These are phyloP conservation scores for Corythornis vintsioides DNA, from an alignment of 2,113 vertebrate genomes.

Conservation along the genomic window DNA sequence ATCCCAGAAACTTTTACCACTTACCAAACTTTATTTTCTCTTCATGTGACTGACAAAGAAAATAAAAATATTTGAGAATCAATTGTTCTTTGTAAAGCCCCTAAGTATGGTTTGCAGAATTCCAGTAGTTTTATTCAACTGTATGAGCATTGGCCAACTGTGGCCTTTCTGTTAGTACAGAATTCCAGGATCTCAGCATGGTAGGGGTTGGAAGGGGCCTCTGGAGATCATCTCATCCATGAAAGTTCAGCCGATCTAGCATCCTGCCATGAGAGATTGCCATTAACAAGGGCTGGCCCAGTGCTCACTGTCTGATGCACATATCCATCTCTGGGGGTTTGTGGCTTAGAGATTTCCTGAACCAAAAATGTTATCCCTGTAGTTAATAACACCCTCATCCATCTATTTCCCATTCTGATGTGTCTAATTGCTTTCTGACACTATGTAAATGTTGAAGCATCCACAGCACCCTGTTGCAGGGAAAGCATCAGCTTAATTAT, in stretches of 20 bases:
- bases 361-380: neutral
- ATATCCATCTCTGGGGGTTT: neutral
- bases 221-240: neutral
- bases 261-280: neutral
- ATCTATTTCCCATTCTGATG: neutral
- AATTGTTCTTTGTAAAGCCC: conserved; percentile 10
- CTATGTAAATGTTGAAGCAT: conserved; percentile 17
- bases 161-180: conserved; percentile 33
- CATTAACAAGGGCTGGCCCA: neutral
- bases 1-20: neutral
- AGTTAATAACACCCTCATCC: neutral
- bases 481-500: neutral
- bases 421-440: neutral
- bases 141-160: neutral
- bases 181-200: neutral
- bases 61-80: conserved; percentile 36
- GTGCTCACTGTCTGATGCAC: too few relatives aligned
- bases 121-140: conserved; percentile 11
- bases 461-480: neutral
- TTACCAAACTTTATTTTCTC: conserved; percentile 13
- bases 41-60: neutral
- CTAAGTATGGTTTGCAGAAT: conserved; percentile 23
- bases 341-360: neutral
- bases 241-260: neutral
- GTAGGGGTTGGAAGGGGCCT: neutral